phyloP scores from a whole-genome alignment of 2,113 vertebrate genomes.

The Gymnogyps californianus region DNA sequence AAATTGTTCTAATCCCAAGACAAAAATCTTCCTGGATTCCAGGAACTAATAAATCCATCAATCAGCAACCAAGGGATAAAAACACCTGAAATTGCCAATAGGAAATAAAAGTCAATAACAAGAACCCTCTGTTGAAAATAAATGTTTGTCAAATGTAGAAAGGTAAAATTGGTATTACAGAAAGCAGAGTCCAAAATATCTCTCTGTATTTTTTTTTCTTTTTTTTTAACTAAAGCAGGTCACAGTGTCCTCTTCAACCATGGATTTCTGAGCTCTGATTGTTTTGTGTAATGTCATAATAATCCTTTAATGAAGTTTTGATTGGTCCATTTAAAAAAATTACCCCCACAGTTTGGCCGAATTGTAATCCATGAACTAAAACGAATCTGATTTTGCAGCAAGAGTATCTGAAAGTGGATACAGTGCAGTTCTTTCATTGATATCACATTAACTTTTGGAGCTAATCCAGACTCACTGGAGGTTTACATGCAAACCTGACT shows the following conservation, averaged over 20 bases:
- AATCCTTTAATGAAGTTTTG: background rate
- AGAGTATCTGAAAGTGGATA: background rate
- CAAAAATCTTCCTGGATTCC: constrained; percentile 10
- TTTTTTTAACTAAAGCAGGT: background rate
- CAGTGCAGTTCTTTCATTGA: constrained; percentile 40
- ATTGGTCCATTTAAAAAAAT: background rate
- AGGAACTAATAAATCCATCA: constrained; percentile 38
- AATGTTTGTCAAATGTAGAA: background rate
- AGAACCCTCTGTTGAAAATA: background rate
- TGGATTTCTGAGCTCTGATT: background rate
- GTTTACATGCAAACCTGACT: constrained; percentile 61
- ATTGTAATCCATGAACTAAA: constrained; percentile 22
- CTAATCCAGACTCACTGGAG: constrained; percentile 27
- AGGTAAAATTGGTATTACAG: background rate
- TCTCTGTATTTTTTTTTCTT: fast-evolving
- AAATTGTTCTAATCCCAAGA: constrained; percentile 18
- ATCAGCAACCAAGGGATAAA: constrained; percentile 11
- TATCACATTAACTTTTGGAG: constrained; percentile 44
- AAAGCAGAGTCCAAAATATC: background rate
- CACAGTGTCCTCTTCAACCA: background rate
- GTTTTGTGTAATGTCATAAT: background rate
- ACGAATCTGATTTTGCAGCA: background rate
- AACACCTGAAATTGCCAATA: background rate
- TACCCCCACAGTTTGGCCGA: background rate
- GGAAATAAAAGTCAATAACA: background rate